Evolutionary conservation across 2,113 vertebrate genomes (phyloP).

Genomic region (Labrus mixtus): DNA sequence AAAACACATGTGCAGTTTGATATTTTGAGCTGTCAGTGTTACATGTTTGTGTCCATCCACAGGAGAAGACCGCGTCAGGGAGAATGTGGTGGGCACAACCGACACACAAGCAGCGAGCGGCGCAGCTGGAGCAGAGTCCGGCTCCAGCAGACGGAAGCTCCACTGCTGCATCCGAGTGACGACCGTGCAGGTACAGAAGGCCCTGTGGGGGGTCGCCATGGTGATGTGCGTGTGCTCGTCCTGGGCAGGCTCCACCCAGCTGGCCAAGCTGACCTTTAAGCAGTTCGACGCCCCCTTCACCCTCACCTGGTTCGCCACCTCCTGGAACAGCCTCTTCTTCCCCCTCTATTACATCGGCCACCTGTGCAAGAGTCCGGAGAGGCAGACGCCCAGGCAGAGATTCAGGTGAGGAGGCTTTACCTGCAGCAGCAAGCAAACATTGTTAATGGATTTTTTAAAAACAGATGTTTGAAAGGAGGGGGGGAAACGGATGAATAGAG

Average conservation of each 20-base stretch:
- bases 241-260: constrained; percentile 94
- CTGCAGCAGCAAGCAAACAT: background rate
- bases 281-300: constrained; percentile 94
- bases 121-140: constrained; percentile 79
- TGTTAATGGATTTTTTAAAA: background rate
- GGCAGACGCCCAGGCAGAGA: constrained; percentile 91
- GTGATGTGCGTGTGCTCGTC: constrained; percentile 93
- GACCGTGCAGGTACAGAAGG: constrained; percentile 84
- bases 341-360: constrained; percentile 94
- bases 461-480: background rate
- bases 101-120: constrained; percentile 84
- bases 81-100: constrained; percentile 85
- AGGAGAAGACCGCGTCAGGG: constrained; percentile 92
- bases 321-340: constrained; percentile 97
- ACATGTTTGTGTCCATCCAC: constrained; percentile 22
- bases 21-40: background rate
- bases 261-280: constrained; percentile 93
- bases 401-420: constrained; percentile 87
- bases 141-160: constrained; percentile 74
- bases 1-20: too few species aligned
- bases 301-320: constrained; percentile 96
- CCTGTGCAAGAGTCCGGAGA: constrained; percentile 91
- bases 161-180: constrained; percentile 87
- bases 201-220: constrained; percentile 91
- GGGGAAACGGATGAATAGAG: background rate